Conservation (phyloP, 2,113 vertebrate genomes). For the Stegastes partitus region DNA sequence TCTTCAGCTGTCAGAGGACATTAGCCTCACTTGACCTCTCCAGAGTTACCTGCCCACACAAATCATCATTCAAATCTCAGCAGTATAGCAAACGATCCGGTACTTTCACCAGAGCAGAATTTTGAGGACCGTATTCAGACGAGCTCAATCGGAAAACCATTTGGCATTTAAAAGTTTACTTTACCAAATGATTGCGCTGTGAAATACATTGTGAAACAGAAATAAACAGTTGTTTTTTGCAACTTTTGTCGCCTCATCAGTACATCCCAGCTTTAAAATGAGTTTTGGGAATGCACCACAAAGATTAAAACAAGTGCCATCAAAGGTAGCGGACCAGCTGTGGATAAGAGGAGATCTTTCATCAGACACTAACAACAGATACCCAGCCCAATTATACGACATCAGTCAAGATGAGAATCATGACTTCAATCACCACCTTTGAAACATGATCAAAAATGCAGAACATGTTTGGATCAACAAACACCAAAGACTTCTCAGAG, state of each 20-base stretch:
- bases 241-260: slow-evolving; percentile 50
- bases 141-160: not conserved
- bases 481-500: slow-evolving; percentile 54
- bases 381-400: slow-evolving; percentile 71
- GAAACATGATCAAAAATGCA: slow-evolving; percentile 74
- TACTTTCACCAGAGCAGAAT: slow-evolving; percentile 3
- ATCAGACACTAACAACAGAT: slow-evolving; percentile 73
- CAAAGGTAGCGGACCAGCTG: slow-evolving; percentile 72
- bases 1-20: slow-evolving; percentile 71
- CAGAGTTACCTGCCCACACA: slow-evolving; percentile 52
- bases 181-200: not conserved
- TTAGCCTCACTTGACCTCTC: slow-evolving; percentile 64
- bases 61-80: slow-evolving; percentile 45
- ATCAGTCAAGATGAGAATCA: slow-evolving; percentile 74
- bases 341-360: slow-evolving; percentile 72
- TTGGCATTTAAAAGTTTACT: slow-evolving; percentile 15
- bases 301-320: slow-evolving; percentile 77
- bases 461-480: slow-evolving; percentile 62
- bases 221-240: slow-evolving; percentile 14
- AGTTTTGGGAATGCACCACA: slow-evolving; percentile 45
- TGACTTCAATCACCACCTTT: slow-evolving; percentile 75
- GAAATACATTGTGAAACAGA: not conserved
- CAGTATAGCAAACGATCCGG: slow-evolving; percentile 8
- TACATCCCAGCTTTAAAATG: slow-evolving; percentile 54
- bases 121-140: not conserved